Conservation (phyloP, 2,113 vertebrate genomes). For the Macrotus californicus region DNA sequence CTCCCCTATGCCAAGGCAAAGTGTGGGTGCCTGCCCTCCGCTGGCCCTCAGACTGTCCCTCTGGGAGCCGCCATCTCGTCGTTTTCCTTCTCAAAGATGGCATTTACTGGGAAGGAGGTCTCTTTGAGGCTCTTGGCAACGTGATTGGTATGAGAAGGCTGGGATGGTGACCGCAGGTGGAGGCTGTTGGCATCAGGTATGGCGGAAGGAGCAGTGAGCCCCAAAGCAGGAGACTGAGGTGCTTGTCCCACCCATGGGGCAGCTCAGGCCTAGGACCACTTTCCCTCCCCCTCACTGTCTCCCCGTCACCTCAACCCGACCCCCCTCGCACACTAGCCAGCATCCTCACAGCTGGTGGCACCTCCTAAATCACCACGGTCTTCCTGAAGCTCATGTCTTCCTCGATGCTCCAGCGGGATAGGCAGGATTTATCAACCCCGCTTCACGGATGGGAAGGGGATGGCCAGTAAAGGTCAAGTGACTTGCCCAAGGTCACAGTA, state of each 20-base stretch:
- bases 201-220: neutral
- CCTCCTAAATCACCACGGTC: neutral
- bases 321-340: neutral
- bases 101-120: neutral
- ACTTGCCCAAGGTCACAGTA: neutral
- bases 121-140: neutral
- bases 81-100: neutral
- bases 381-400: neutral
- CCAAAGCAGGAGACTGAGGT: neutral
- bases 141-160: neutral
- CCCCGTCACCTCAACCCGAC: neutral
- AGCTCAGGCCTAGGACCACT: neutral
- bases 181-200: neutral
- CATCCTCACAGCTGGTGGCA: neutral
- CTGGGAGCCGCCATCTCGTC: neutral
- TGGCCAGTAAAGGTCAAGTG: neutral
- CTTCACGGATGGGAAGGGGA: too few relatives aligned
- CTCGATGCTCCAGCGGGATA: neutral
- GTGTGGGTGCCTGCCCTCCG: neutral
- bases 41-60: neutral
- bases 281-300: fast-evolving
- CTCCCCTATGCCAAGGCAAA: neutral
- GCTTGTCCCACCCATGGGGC: neutral
- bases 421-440: neutral
- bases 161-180: neutral